A percentile compares a stretch with the other conserved stretches of the same genome.
phyloP scores from a whole-genome alignment of 2,113 vertebrate genomes.

The Otus sunia region DNA sequence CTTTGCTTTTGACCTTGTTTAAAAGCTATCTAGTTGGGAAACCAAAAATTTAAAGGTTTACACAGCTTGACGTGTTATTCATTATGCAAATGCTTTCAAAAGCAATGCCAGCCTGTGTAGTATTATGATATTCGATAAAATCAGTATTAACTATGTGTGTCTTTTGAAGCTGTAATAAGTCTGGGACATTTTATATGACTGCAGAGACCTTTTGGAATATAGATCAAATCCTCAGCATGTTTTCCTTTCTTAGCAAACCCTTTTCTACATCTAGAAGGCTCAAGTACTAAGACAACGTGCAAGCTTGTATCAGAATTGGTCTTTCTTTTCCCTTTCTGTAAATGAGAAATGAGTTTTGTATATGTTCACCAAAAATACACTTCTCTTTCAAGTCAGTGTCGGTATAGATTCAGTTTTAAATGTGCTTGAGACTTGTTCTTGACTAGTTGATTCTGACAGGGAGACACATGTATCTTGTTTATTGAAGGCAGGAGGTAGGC shows the following conservation, averaged over 20 bases:
- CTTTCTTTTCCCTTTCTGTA: constrained; percentile 32
- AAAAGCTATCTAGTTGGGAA: constrained; percentile 38
- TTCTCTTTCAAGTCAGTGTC: constrained; percentile 14
- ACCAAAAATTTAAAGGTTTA: constrained; percentile 34
- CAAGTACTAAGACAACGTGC: neutral
- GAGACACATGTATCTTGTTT: constrained; percentile 50
- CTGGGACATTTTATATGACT: constrained; percentile 64
- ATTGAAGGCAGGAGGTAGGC: constrained; percentile 25
- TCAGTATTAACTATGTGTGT: constrained; percentile 58
- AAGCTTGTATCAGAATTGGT: neutral
- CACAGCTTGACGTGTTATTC: constrained; percentile 43
- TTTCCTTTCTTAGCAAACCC: constrained; percentile 67
- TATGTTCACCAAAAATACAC: neutral
- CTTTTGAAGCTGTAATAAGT: constrained; percentile 68
- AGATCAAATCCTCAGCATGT: constrained; percentile 70
- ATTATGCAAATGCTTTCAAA: constrained; percentile 62
- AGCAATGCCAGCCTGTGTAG: constrained; percentile 30
- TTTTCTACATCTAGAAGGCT: constrained; percentile 53
- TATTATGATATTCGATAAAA: constrained; percentile 65
- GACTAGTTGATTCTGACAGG: constrained; percentile 36
- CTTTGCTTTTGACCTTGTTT: constrained; percentile 45
- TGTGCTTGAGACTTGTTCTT: neutral
- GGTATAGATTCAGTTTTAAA: neutral
- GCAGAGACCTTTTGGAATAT: constrained; percentile 66
- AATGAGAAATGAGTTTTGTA: constrained; percentile 5